A percentile compares a stretch with the other conserved stretches of the same genome.
Evolutionary conservation across 2,113 vertebrate genomes (phyloP).

Genomic region (Aspidoscelis tigris): DNA sequence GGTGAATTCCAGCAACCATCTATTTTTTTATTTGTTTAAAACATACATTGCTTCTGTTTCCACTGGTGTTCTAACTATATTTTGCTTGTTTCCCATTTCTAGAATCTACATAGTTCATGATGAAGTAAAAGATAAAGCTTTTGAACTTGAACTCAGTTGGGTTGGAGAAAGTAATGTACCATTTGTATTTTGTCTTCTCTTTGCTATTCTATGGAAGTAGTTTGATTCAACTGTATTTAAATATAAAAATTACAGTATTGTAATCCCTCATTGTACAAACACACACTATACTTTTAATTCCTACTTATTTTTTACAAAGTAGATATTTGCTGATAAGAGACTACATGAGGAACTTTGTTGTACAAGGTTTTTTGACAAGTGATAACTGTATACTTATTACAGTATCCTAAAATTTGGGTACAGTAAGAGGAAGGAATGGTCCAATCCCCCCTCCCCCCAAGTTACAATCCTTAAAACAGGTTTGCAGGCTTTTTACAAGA

Average conservation of each 20-base stretch:
- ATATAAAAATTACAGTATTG: neutral
- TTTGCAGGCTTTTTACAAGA: neutral
- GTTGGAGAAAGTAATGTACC: slow-evolving; percentile 91
- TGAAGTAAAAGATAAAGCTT: slow-evolving; percentile 99
- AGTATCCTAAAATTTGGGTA: neutral
- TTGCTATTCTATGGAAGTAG: neutral
- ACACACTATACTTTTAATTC: too few relatives aligned
- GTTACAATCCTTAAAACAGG: neutral
- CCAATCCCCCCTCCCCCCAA: too few relatives aligned
- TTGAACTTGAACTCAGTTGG: slow-evolving; percentile 98
- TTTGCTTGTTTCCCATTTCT: slow-evolving; percentile 54
- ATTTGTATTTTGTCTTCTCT: neutral
- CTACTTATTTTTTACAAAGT: too few relatives aligned
- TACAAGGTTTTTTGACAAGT: neutral
- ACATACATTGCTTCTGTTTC: neutral
- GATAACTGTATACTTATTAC: neutral
- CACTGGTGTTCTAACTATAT: neutral
- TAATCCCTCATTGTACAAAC: neutral
- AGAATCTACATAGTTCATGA: slow-evolving; percentile 99
- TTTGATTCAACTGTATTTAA: neutral
- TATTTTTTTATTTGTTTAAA: neutral
- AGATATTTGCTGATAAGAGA: too few relatives aligned
- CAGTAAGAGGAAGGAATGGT: too few relatives aligned
- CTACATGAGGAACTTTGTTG: too few relatives aligned
- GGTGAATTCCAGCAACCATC: too few relatives aligned